Conservation (phyloP, 1,140 invertebrate genomes). For the Bombus confusus region DNA sequence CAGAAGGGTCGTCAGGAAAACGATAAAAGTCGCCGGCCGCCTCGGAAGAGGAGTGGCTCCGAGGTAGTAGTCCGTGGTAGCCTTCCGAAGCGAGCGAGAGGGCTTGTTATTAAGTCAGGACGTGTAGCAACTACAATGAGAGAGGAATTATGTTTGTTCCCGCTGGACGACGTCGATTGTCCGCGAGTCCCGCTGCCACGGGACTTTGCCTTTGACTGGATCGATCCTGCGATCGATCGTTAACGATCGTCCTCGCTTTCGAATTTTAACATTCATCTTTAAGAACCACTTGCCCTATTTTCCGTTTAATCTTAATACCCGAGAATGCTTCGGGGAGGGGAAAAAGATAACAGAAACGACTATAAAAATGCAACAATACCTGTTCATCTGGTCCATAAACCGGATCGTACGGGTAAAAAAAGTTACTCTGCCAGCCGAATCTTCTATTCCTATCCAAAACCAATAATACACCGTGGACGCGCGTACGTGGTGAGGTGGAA, state of each 20-base stretch:
- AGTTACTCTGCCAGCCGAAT: neutral
- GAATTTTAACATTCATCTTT: neutral
- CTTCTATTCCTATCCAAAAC: conserved; percentile 56
- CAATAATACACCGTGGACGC: conserved; percentile 59
- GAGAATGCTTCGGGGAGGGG: too few relatives aligned
- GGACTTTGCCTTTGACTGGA: too few relatives aligned
- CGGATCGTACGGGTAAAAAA: neutral
- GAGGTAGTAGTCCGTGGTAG: conserved; percentile 32
- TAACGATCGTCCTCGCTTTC: neutral
- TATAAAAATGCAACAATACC: too few relatives aligned
- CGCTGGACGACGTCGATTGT: neutral
- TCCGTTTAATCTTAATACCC: too few relatives aligned
- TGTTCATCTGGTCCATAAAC: too few relatives aligned
- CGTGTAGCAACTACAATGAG: conserved; percentile 65
- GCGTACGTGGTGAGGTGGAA: conserved; percentile 43
- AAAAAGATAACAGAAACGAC: too few relatives aligned
- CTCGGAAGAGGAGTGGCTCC: conserved; percentile 55
- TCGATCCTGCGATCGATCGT: neutral
- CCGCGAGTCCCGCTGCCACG: conserved; percentile 4
- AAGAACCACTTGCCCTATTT: neutral
- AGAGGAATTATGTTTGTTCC: conserved; percentile 53
- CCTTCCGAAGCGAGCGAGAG: conserved; percentile 44
- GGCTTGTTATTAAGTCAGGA: conserved; percentile 67
- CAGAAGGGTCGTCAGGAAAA: conserved; percentile 57
- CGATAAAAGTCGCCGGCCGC: conserved; percentile 62